phyloP scores from a whole-genome alignment of 2,888 invertebrate species.

The Pristionchus japonicus region DNA sequence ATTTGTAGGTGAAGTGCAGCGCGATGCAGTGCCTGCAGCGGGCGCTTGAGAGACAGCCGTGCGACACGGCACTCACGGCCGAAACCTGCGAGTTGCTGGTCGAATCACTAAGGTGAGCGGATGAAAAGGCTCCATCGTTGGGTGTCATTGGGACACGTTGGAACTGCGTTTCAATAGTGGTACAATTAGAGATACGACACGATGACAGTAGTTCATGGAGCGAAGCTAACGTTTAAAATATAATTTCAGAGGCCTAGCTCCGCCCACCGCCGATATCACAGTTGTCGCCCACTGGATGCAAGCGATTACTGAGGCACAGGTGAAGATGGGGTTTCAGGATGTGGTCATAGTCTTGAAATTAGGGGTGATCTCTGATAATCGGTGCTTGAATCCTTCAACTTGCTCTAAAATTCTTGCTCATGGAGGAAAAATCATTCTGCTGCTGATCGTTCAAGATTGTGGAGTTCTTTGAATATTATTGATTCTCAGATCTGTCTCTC shows the following conservation, averaged over 20 bases:
- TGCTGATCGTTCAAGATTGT: no score
- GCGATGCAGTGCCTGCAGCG: constrained; percentile 68
- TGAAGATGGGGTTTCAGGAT: constrained; percentile 17
- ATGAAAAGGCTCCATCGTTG: neutral
- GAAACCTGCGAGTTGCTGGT: constrained; percentile 65
- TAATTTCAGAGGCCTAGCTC: constrained; percentile 54
- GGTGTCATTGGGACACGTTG: no score
- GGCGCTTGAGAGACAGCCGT: constrained; percentile 66
- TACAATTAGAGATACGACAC: neutral
- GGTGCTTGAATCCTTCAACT: no score
- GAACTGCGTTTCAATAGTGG: neutral
- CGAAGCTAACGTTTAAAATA: no score
- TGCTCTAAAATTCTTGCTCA: no score
- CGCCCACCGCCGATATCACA: constrained; percentile 62
- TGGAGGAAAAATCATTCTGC: no score
- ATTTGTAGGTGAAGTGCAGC: constrained; percentile 64
- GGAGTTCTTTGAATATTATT: neutral
- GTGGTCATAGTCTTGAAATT: neutral
- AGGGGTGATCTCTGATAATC: neutral
- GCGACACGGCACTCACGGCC: constrained; percentile 64
- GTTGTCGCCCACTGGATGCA: constrained; percentile 72
- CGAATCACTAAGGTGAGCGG: constrained; percentile 53
- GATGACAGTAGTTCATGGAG: neutral
- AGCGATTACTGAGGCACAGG: constrained; percentile 67
- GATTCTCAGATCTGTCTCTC: constrained; percentile 57